These are phyloP conservation scores for Pammene aurita DNA, from an alignment of 2,888 invertebrate species.

Conservation along the genomic window DNA sequence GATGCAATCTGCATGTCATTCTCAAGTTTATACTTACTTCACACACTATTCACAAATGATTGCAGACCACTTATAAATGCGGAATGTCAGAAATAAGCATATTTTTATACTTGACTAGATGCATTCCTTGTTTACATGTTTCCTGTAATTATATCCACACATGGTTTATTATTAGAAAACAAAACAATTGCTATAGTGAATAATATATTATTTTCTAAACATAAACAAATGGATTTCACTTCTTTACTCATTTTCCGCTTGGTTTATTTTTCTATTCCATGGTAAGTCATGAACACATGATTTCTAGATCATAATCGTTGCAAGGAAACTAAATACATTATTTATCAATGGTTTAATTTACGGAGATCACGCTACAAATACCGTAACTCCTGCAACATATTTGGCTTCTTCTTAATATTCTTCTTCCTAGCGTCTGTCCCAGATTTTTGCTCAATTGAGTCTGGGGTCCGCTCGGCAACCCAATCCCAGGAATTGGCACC, in stretches of 20 bases:
- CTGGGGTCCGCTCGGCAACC: too few species aligned
- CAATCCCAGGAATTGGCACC: too few species aligned
- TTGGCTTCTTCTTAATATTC: too few species aligned
- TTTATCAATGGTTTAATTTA: background rate
- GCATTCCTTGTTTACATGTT: background rate
- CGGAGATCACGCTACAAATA: background rate
- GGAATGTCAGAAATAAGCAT: background rate
- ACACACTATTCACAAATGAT: too few species aligned
- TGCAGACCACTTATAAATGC: too few species aligned
- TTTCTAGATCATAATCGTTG: constrained; percentile 15
- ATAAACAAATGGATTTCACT: background rate
- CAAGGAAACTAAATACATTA: constrained; percentile 11
- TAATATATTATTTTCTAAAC: background rate
- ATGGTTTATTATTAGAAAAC: background rate
- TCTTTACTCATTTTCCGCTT: background rate
- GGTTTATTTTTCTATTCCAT: constrained; percentile 3
- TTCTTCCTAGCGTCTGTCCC: too few species aligned
- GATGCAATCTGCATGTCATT: too few species aligned
- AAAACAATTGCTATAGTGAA: background rate
- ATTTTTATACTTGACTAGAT: background rate
- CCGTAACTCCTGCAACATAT: background rate
- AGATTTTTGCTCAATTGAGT: too few species aligned
- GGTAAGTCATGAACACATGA: background rate
- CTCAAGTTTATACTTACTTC: too few species aligned
- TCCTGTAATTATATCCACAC: background rate